Conservation (phyloP, 2,888 invertebrate species). For the Cephalotes varians region DNA sequence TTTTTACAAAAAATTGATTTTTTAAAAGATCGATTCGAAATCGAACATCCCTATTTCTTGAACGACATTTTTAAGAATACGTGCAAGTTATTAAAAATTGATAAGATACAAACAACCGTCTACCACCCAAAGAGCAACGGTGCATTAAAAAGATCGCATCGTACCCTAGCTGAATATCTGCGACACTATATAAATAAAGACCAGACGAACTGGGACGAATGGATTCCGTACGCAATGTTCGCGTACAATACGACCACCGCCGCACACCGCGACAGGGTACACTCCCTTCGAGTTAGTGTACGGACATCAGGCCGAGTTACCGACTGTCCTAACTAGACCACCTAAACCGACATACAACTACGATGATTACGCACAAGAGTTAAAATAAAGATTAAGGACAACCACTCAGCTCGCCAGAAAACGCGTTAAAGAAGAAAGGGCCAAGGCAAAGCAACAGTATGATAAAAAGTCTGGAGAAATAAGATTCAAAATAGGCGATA, state of each 20-base stretch:
- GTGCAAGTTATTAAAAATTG: conserved; percentile 24
- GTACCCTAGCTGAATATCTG: conserved; percentile 15
- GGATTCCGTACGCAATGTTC: neutral
- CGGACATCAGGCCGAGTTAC: neutral
- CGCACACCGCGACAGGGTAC: conserved; percentile 30
- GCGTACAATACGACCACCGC: no score
- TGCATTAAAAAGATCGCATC: conserved; percentile 22
- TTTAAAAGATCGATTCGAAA: no score
- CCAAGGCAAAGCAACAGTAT: no score
- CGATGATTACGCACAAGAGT: no score
- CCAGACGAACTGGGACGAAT: conserved; percentile 22
- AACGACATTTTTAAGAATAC: neutral
- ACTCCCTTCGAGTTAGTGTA: conserved; percentile 2
- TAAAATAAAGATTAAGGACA: no score
- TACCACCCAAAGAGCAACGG: conserved; percentile 8
- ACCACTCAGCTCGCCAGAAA: no score
- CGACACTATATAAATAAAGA: neutral
- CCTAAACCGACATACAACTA: neutral
- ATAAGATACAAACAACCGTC: neutral
- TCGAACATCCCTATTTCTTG: no score
- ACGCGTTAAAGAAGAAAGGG: no score
- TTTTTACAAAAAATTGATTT: no score
- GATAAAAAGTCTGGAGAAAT: no score
- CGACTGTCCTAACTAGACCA: no score
- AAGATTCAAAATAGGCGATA: no score